Evolutionary conservation across 2,888 invertebrate species (phyloP).

Genomic region (Drosophila birchii): DNA sequence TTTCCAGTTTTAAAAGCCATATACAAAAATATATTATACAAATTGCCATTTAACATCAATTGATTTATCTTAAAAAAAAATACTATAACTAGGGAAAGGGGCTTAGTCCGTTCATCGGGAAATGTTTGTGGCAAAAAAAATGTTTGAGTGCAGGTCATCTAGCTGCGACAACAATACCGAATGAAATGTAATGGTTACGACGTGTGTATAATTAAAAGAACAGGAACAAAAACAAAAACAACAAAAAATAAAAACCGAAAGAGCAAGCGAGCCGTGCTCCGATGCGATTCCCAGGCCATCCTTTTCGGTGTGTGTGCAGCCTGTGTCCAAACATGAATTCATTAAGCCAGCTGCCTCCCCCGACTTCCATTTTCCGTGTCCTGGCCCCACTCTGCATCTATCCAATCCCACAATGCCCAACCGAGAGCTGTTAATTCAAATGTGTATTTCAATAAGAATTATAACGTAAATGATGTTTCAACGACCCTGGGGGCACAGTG

Average conservation of each 20-base stretch:
- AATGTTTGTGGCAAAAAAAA: neutral
- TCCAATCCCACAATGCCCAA: constrained; percentile 6
- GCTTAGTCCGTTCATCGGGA: neutral
- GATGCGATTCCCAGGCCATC: constrained; percentile 21
- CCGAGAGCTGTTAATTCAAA: constrained; percentile 37
- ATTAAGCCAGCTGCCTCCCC: constrained; percentile 55
- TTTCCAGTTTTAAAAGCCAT: no score
- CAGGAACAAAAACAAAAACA: constrained; percentile 11
- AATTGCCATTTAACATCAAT: neutral
- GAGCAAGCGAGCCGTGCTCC: constrained; percentile 18
- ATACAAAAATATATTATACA: no score
- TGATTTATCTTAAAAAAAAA: neutral
- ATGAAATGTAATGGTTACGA: constrained; percentile 77
- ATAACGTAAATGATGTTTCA: constrained; percentile 68
- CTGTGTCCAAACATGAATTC: constrained; percentile 71
- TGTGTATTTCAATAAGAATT: constrained; percentile 70
- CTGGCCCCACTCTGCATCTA: neutral
- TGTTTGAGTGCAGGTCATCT: constrained; percentile 22
- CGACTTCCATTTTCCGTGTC: neutral
- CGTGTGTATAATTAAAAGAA: constrained; percentile 77
- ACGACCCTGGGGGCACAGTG: constrained; percentile 36
- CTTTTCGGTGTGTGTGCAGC: constrained; percentile 51
- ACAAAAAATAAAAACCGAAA: constrained; percentile 12
- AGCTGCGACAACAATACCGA: constrained; percentile 69
- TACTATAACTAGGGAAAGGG: neutral